Evolutionary conservation across 2,888 invertebrate species (phyloP).

Genomic region (Muscina levida): DNA sequence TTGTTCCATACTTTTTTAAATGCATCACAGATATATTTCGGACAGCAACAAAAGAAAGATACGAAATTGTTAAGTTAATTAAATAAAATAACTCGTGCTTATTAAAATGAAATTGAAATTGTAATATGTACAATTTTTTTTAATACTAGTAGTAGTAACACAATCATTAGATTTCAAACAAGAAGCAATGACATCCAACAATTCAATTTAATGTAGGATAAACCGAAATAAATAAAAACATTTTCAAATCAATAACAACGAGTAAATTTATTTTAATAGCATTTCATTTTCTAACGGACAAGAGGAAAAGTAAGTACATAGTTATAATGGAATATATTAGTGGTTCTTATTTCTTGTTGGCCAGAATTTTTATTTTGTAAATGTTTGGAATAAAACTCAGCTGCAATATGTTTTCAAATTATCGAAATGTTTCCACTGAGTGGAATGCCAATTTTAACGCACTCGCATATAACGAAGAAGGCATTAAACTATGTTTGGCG

Average conservation of each 20-base stretch:
- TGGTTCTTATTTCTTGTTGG: no score
- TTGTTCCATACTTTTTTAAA: constrained; percentile 27
- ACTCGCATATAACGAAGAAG: no score
- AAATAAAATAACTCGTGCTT: constrained; percentile 15
- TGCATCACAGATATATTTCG: constrained; percentile 9
- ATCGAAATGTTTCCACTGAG: no score
- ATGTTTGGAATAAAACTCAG: no score
- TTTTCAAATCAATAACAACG: constrained; percentile 13
- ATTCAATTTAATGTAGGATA: constrained; percentile 24
- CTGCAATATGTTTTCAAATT: no score
- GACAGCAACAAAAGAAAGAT: background rate
- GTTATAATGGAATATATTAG: no score
- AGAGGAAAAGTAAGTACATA: no score
- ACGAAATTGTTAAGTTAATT: constrained; percentile 18
- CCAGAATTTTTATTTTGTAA: no score
- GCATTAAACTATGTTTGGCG: no score
- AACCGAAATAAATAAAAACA: constrained; percentile 25
- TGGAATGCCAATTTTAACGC: no score
- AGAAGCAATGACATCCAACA: constrained; percentile 36
- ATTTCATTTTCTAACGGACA: constrained; percentile 1
- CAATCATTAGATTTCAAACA: constrained; percentile 15
- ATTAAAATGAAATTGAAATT: constrained; percentile 4
- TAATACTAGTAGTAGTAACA: constrained; percentile 13
- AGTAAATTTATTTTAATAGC: background rate
- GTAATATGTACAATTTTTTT: constrained; percentile 1